Percentiles rank a stretch among this genome's conserved stretches.
phyloP scores from a whole-genome alignment of 2,888 invertebrate genomes.

The Trisateles emortualis region DNA sequence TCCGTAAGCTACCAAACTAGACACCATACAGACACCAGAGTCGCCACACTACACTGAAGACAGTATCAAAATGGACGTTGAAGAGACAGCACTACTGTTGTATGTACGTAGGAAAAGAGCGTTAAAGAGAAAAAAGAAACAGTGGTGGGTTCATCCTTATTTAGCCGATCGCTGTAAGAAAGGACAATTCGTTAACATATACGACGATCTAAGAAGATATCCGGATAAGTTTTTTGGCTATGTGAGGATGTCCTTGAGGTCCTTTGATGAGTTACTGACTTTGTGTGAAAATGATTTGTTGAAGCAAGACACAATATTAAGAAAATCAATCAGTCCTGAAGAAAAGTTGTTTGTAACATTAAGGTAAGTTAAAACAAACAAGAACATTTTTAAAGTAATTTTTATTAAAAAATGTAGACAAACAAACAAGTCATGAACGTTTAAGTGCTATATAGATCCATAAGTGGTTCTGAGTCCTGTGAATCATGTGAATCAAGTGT shows the following conservation, averaged over 20 bases:
- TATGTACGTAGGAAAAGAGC: constrained; percentile 25
- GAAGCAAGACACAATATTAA: constrained; percentile 38
- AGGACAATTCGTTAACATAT: constrained; percentile 25
- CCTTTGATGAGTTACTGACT: constrained; percentile 36
- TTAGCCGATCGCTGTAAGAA: constrained; percentile 25
- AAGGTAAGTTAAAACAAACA: constrained; percentile 23
- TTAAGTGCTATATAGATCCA: constrained; percentile 15
- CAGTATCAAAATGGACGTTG: constrained; percentile 22
- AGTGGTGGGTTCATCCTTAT: constrained; percentile 23
- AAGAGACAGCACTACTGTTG: constrained; percentile 27
- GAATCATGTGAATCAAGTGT: no score
- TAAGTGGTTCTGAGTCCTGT: constrained; percentile 12
- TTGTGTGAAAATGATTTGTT: constrained; percentile 34
- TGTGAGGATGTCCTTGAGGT: constrained; percentile 27
- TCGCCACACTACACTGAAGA: no score
- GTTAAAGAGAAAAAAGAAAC: constrained; percentile 23
- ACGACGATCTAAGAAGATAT: constrained; percentile 38
- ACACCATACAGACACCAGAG: no score
- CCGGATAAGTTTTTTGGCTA: constrained; percentile 34
- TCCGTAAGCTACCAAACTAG: no score
- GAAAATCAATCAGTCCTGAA: constrained; percentile 33
- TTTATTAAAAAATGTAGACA: constrained; percentile 18
- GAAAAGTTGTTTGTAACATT: constrained; percentile 20
- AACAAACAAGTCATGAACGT: constrained; percentile 11
- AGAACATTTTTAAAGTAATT: constrained; percentile 16